Evolutionary conservation across 2,797 vertebrate species (phyloP).

Genomic region (Trematomus bernacchii): DNA sequence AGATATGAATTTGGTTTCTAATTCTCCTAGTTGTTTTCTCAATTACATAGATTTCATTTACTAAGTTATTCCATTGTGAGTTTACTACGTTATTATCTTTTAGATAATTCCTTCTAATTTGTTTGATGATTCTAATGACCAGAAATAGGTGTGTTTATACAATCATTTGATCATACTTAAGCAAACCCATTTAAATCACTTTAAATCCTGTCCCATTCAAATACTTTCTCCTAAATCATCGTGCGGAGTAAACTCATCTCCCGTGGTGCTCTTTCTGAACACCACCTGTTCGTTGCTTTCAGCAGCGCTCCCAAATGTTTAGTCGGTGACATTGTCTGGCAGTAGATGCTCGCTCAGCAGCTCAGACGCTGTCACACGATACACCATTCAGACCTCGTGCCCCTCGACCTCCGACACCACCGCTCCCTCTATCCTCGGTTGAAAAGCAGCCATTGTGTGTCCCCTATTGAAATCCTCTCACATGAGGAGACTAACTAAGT

Average conservation of each 20-base stretch:
- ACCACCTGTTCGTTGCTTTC: constrained; percentile 55
- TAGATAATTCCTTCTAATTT: too few species aligned
- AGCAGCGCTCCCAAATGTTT: constrained; percentile 22
- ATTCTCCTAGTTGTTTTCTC: too few species aligned
- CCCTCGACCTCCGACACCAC: constrained; percentile 54
- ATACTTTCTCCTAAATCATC: neutral
- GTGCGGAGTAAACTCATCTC: constrained; percentile 3
- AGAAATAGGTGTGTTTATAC: neutral
- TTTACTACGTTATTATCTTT: too few species aligned
- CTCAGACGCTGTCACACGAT: constrained; percentile 53
- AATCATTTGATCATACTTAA: neutral
- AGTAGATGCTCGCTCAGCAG: constrained; percentile 57
- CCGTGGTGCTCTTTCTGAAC: constrained; percentile 5
- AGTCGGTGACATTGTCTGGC: constrained; percentile 30
- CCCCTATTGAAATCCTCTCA: constrained; percentile 64
- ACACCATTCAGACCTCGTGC: constrained; percentile 56
- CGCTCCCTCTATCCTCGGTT: constrained; percentile 12
- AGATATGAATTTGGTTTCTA: too few species aligned
- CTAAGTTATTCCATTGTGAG: too few species aligned
- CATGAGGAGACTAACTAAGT: constrained; percentile 51
- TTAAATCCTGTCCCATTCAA: neutral
- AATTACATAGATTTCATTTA: too few species aligned
- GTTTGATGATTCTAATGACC: too few species aligned
- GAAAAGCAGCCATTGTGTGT: constrained; percentile 65
- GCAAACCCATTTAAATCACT: neutral